Conservation (phyloP, 1,140 invertebrate genomes). For the Drosophila athabasca region DNA sequence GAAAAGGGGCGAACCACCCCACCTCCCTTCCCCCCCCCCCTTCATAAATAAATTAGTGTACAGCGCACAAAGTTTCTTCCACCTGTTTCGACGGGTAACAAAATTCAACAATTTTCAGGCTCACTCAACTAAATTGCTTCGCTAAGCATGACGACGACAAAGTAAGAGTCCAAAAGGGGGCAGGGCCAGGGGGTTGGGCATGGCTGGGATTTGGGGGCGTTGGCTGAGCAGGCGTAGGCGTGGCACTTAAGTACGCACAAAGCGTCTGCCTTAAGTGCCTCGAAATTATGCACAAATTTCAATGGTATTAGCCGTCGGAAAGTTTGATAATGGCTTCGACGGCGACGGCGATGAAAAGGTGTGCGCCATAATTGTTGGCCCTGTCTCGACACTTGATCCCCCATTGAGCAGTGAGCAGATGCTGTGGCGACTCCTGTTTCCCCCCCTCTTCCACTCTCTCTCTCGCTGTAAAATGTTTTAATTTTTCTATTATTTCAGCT, state of each 20-base stretch:
- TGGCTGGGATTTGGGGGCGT: neutral
- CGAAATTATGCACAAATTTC: constrained; percentile 65
- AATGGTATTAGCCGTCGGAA: constrained; percentile 58
- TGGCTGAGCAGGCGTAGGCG: constrained; percentile 19
- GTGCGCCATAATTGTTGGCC: constrained; percentile 52
- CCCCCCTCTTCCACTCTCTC: neutral
- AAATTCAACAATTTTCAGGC: constrained; percentile 32
- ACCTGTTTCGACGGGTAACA: neutral
- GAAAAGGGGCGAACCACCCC: too few relatives aligned
- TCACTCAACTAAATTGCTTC: constrained; percentile 57
- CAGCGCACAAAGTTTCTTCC: too few relatives aligned
- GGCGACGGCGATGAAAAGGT: constrained; percentile 36
- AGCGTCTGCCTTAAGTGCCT: constrained; percentile 63
- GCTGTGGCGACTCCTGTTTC: neutral
- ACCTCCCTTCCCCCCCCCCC: too few relatives aligned
- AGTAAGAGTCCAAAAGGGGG: neutral
- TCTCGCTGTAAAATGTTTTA: constrained; percentile 45
- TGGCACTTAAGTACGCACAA: constrained; percentile 57
- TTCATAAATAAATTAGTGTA: constrained; percentile 33
- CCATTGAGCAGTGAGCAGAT: too few relatives aligned
- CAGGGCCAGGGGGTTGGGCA: neutral
- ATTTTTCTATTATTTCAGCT: constrained; percentile 69
- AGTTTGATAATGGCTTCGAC: constrained; percentile 61
- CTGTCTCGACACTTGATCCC: constrained; percentile 51
- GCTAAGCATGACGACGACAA: constrained; percentile 18